Base-by-base conservation (phyloP, 1,140 invertebrate species). In the Ditylenchus dipsaci region DNA sequence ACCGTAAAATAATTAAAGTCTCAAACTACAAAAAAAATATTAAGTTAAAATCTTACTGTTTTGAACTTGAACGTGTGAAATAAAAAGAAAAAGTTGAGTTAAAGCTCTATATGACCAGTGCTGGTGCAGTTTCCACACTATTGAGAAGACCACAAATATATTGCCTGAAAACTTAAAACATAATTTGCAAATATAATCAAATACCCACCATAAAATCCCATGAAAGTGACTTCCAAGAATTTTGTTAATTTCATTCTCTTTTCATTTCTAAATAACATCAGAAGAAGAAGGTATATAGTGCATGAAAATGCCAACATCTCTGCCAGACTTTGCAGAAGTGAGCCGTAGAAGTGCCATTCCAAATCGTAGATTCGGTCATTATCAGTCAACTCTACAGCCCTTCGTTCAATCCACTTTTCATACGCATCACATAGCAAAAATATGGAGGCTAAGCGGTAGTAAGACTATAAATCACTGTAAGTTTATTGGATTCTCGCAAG, bases 51-150 rank as follows among this genome's bases (percentile, higher is more conserved):
- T 7, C 38, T 61, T 27, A 82, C 78, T 67, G 59, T 67, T 56
- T 67, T 82, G 79, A 29, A 80, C 68, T 68, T 83, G 80, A 29
- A 82, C 43, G 65, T 82, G 81, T 13, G 80, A 83, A 47, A 82
- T 63, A 21, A 80, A 57, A 21, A 83, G 53, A 63, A 82, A 83
- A 5, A 79, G 9, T 43, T 71, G 65, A 23, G 65, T 76, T 8
- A 81, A 67, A 0, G 75, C 9, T n/a, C 66, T 68, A 57, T 81
- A 83, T 13, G 65, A 74, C 29, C 33, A 56, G n/a, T 70, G 60
- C 23, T 76, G 29, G 21, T 82, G 68, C 9, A 83, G 68, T 43
- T 72, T 42, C 78, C 80, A 82, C 33, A 82, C 72, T 29, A 82
- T 80, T 1, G 77, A 69, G 33, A 83, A 65, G 0, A 82, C 75